These are phyloP conservation scores for Ladona fulva DNA, from an alignment of 1,140 invertebrate genomes.

Conservation along the genomic window DNA sequence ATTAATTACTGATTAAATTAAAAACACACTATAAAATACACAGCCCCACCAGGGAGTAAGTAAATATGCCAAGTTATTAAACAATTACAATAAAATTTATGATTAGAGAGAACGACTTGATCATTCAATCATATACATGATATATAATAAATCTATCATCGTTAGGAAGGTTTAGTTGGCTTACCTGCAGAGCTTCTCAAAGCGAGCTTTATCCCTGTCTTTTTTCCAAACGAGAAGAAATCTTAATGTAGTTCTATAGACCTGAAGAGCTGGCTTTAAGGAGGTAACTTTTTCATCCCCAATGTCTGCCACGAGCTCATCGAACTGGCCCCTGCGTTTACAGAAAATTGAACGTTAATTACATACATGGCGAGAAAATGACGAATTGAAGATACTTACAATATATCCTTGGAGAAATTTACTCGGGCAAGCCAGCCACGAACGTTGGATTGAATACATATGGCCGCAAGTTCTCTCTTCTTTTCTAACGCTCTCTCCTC, in stretches of 20 bases:
- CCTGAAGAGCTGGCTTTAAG: conserved; percentile 52
- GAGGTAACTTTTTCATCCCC: conserved; percentile 36
- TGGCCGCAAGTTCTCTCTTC: conserved; percentile 58
- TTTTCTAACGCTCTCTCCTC: conserved; percentile 75
- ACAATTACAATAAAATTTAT: too few relatives aligned
- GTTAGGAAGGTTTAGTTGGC: conserved; percentile 1
- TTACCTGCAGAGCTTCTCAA: conserved; percentile 63
- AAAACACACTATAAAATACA: too few relatives aligned
- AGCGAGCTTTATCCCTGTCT: conserved; percentile 56
- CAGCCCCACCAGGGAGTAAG: too few relatives aligned
- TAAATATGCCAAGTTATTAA: too few relatives aligned
- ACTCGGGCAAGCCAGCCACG: conserved; percentile 60
- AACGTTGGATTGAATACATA: conserved; percentile 59
- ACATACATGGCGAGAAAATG: conserved; percentile 25
- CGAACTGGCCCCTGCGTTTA: conserved; percentile 57
- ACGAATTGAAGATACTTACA: conserved; percentile 43
- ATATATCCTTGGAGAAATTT: conserved; percentile 45
- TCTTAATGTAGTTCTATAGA: conserved; percentile 58
- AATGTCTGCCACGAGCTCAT: conserved; percentile 43
- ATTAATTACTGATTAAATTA: too few relatives aligned
- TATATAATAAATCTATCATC: too few relatives aligned
- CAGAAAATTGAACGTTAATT: conserved; percentile 19
- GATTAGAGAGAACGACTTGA: too few relatives aligned
- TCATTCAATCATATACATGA: too few relatives aligned
- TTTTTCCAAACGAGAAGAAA: conserved; percentile 63